phyloP scores from a whole-genome alignment of 2,888 invertebrate genomes.

The Drosophila merina region DNA sequence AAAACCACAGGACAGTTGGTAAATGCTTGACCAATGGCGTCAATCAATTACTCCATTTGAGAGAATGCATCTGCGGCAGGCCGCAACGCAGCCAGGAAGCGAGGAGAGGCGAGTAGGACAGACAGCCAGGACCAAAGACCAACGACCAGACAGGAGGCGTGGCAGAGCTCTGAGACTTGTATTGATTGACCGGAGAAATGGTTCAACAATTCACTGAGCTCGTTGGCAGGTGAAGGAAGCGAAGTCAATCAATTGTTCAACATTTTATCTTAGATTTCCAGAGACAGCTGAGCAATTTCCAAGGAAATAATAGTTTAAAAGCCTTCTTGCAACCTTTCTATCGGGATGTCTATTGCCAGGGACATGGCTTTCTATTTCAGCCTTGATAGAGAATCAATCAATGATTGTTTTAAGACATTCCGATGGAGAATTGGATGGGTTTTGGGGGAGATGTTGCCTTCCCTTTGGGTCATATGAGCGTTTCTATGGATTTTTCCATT shows the following conservation, averaged over 20 bases:
- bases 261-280: constrained; percentile 1
- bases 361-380: too few species aligned
- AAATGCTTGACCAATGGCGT: constrained; percentile 34
- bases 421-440: not conserved
- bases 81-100: not conserved
- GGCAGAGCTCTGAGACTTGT: not conserved
- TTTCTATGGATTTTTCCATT: too few species aligned
- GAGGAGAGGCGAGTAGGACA: not conserved
- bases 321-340: not conserved
- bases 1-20: constrained; percentile 31
- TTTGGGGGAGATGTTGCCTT: not conserved
- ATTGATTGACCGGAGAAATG: constrained; percentile 13
- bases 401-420: not conserved
- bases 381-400: not conserved
- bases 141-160: constrained; percentile 3
- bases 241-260: not conserved
- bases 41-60: constrained; percentile 37
- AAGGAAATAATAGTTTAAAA: not conserved
- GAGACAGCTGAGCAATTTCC: not conserved
- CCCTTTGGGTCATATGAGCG: not conserved
- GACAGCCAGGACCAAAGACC: not conserved
- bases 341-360: too few species aligned
- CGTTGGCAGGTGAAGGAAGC: not conserved
- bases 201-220: not conserved
- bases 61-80: constrained; percentile 23